These are phyloP conservation scores for Cynopterus sphinx DNA, from an alignment of 2,797 vertebrate genomes.

Conservation along the genomic window DNA sequence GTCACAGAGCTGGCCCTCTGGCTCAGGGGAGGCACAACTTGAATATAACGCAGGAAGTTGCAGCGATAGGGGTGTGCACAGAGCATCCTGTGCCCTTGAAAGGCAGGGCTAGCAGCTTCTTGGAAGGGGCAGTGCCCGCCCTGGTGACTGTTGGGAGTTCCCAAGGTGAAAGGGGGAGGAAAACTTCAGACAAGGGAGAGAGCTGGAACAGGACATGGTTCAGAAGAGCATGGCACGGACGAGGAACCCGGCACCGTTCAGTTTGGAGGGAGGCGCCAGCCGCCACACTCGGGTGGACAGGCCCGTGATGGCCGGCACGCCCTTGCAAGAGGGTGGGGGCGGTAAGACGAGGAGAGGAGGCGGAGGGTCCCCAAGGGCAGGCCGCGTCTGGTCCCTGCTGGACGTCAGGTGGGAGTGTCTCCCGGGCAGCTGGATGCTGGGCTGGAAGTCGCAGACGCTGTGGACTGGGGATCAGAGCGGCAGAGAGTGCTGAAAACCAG, in stretches of 20 bases:
- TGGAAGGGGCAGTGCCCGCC: not conserved
- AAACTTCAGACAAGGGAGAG: not conserved
- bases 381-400: not conserved
- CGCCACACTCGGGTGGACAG: accelerated
- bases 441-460: not conserved
- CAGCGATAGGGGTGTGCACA: accelerated
- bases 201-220: not conserved
- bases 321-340: not conserved
- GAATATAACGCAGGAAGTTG: not conserved
- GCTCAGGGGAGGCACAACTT: not conserved
- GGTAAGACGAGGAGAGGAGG: not conserved
- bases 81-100: too few relatives aligned
- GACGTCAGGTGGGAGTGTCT: not conserved
- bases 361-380: accelerated
- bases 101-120: not conserved
- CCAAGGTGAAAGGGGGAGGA: not conserved
- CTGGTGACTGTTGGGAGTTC: not conserved
- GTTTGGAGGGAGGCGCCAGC: accelerated
- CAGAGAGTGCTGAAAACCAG: not conserved
- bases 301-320: not conserved
- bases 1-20: not conserved
- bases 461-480: not conserved
- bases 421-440: not conserved
- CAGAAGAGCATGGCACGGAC: accelerated
- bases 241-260: accelerated